Conservation (phyloP, 1,140 invertebrate genomes). For the Hycleus phaleratus region DNA sequence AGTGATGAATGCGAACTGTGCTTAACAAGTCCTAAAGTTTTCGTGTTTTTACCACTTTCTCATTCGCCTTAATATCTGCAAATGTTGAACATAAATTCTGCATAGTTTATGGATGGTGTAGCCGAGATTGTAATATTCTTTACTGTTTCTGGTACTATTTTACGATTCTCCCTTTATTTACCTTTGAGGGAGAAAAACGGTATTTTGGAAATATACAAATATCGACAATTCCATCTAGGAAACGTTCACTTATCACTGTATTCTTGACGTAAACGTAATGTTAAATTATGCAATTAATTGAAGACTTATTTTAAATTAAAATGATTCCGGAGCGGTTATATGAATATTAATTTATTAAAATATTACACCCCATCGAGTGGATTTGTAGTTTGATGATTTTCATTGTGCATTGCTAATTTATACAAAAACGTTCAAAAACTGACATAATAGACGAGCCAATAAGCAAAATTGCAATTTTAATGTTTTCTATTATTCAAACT, state of each 20-base stretch:
- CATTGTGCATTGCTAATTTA: constrained; percentile 12
- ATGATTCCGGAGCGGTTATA: constrained; percentile 9
- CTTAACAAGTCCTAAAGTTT: constrained; percentile 28
- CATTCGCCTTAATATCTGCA: constrained; percentile 29
- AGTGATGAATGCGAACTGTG: constrained; percentile 25
- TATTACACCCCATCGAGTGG: constrained; percentile 9
- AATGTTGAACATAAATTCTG: constrained; percentile 27
- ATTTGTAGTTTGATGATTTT: constrained; percentile 7
- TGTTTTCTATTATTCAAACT: no score
- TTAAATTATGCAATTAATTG: constrained; percentile 10
- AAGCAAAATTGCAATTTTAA: no score
- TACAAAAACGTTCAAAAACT: no score
- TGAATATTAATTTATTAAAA: constrained; percentile 17
- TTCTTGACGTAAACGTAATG: no score
- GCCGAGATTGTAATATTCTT: constrained; percentile 12
- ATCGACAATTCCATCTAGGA: no score
- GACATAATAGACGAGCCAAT: no score
- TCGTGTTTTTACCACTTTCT: constrained; percentile 29
- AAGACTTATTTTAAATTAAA: constrained; percentile 15
- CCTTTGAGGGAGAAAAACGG: no score
- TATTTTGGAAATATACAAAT: no score
- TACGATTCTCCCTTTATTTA: no score
- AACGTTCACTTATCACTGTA: no score
- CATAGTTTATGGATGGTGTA: constrained; percentile 13
- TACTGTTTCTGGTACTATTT: background rate